These are phyloP conservation scores for Agrilus planipennis DNA, from an alignment of 1,140 invertebrate genomes.

Conservation along the genomic window DNA sequence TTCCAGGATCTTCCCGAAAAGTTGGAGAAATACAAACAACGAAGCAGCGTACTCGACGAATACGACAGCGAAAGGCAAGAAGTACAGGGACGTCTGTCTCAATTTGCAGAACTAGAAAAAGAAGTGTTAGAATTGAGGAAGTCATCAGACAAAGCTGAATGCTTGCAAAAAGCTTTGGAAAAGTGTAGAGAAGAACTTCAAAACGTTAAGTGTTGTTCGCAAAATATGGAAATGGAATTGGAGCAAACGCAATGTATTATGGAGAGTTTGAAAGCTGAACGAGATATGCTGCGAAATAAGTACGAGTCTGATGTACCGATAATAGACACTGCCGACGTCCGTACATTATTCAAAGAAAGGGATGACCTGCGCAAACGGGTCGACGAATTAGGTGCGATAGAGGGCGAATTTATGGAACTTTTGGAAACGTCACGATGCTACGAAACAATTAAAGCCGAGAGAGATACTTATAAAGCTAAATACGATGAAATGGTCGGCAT, in stretches of 20 bases:
- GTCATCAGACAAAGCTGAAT: constrained; percentile 20
- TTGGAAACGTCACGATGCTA: constrained; percentile 20
- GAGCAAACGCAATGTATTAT: background rate
- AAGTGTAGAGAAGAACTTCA: constrained; percentile 10
- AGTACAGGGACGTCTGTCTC: constrained; percentile 11
- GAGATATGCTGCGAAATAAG: constrained; percentile 6
- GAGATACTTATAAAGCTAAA: constrained; percentile 25
- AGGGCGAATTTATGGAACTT: constrained; percentile 24
- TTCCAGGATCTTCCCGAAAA: constrained; percentile 18
- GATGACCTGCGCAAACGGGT: constrained; percentile 22
- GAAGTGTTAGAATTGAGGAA: constrained; percentile 15
- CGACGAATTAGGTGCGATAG: constrained; percentile 22
- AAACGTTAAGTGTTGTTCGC: constrained; percentile 10
- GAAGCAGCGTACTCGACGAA: constrained; percentile 14
- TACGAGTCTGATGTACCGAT: background rate
- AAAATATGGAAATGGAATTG: background rate
- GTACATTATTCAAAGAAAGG: constrained; percentile 22
- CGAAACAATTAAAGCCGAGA: constrained; percentile 23
- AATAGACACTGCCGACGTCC: background rate
- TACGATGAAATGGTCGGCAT: constrained; percentile 21
- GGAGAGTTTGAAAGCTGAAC: constrained; percentile 4
- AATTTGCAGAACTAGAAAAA: constrained; percentile 16
- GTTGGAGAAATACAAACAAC: constrained; percentile 14
- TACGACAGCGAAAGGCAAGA: constrained; percentile 13
- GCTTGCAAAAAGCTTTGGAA: constrained; percentile 16